Evolutionary conservation across 2,888 invertebrate species (phyloP), one percentile per base, ranked within the genome.

Genomic region (Campoplex capitator): DNA sequence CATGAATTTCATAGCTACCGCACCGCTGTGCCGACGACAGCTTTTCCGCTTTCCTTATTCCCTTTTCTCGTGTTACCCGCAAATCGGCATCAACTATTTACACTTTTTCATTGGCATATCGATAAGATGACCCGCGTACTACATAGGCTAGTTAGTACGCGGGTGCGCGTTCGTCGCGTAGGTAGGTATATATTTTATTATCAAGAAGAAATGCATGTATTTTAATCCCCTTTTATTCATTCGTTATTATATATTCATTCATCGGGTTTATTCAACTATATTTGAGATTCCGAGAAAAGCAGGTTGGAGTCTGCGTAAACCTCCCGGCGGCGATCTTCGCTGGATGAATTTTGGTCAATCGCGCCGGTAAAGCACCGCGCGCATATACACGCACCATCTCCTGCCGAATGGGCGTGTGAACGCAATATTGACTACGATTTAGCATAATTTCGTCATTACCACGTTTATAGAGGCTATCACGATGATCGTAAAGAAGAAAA

Each of bases 361-460:
- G 23, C 23, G 23, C 23, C 23, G 23, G 23, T 23, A 23, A 23
- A 23, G 23, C 23, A 0, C 23, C 23, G n/a, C n/a, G n/a, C n/a
- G 3, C 28, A 58, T 58, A 28, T 28, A 58, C 9, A 58, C 23
- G 11, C 23, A 3, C 23, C 0, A 4, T 23, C 28, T 28, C 13
- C 13, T 28, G 23, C 23, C 23, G 23, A 13, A 68, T 42, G 11
- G 4, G 51, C 13, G 51, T 18, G 70, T 38, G 62, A 71, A 32
- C 38, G 70, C 68, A 84, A 84, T 84, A 84, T 84, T 65, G 70
- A 70, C 42, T 76, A 76, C 32, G 38, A 84, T 35, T 84, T 75
- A 80, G 75, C 80, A 84, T 84, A 80, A 84, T 84, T 75, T 51
- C 70, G 56, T 80, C 80, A 75, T 80, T 80, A 42, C 32, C 51